Conservation (phyloP, 2,797 vertebrate genomes). For the Takifugu rubripes region DNA sequence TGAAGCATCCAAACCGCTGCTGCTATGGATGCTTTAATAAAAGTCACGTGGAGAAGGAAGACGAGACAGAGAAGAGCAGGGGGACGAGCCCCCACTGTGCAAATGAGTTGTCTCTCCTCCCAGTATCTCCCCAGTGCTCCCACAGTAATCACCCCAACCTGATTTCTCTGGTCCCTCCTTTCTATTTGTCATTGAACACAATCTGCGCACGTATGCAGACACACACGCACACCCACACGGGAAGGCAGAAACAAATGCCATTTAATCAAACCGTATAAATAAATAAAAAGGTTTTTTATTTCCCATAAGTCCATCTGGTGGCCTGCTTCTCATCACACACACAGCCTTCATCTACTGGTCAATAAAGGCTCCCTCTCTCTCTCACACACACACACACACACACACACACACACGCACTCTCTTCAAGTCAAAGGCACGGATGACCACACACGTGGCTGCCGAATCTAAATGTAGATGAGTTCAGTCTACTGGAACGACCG, state of each 20-base stretch:
- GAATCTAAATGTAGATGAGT: conserved; percentile 74
- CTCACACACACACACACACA: conserved; percentile 10
- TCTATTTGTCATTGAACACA: conserved; percentile 71
- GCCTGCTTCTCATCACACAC: conserved; percentile 59
- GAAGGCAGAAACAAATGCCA: conserved; percentile 68
- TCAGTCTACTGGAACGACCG: conserved; percentile 51
- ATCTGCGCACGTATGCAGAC: conserved; percentile 21
- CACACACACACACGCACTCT: conserved; percentile 15
- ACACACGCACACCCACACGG: conserved; percentile 33
- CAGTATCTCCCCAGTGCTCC: conserved; percentile 54
- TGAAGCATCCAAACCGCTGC: too few species aligned
- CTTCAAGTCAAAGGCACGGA: conserved; percentile 47
- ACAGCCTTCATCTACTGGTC: conserved; percentile 1
- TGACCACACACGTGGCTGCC: conserved; percentile 65
- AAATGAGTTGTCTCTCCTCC: conserved; percentile 38
- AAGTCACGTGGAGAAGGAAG: neutral
- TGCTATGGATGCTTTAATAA: too few species aligned
- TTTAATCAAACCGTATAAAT: conserved; percentile 74
- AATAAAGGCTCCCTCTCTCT: conserved; percentile 9
- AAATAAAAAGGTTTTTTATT: conserved; percentile 72
- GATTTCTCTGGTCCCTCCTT: conserved; percentile 71
- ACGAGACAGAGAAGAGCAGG: neutral
- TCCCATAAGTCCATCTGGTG: conserved; percentile 68
- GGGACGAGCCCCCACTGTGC: conserved; percentile 14
- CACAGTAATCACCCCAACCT: conserved; percentile 71